phyloP scores from a whole-genome alignment of 2,888 invertebrate genomes.

The Liopterus haemorrhoidalis region DNA sequence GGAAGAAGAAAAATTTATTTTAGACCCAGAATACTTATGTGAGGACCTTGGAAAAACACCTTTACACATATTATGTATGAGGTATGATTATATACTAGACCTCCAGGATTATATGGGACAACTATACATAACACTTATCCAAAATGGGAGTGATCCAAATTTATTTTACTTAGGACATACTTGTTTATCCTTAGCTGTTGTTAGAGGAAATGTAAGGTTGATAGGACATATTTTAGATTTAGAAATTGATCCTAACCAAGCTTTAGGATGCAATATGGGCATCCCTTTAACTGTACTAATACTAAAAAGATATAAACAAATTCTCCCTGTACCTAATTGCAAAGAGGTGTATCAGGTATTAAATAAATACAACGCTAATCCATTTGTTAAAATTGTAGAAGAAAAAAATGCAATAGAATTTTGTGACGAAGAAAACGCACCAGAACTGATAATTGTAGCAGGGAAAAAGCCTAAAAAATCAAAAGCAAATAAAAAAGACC shows the following conservation, averaged over 20 bases:
- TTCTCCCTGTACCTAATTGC: conserved; percentile 32
- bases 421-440: conserved; percentile 12
- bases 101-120: conserved; percentile 29
- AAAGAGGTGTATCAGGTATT: conserved; percentile 34
- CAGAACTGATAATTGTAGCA: conserved; percentile 12
- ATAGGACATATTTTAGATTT: conserved; percentile 34
- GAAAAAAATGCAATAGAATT: conserved; percentile 39
- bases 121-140: conserved; percentile 32
- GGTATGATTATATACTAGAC: conserved; percentile 39
- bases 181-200: conserved; percentile 40
- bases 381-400: conserved; percentile 35
- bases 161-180: conserved; percentile 41
- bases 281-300: conserved; percentile 39
- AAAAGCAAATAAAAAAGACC: conserved; percentile 7
- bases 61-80: conserved; percentile 41
- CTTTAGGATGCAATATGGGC: conserved; percentile 39
- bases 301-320: conserved; percentile 37
- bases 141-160: conserved; percentile 29
- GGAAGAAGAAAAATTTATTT: conserved; percentile 33
- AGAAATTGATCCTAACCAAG: conserved; percentile 36
- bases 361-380: conserved; percentile 36
- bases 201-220: conserved; percentile 38
- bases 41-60: conserved; percentile 39
- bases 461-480: conserved; percentile 18
- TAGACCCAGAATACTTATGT: conserved; percentile 29